These are phyloP conservation scores for Molanna angustata DNA, from an alignment of 2,888 invertebrate species.

Conservation along the genomic window DNA sequence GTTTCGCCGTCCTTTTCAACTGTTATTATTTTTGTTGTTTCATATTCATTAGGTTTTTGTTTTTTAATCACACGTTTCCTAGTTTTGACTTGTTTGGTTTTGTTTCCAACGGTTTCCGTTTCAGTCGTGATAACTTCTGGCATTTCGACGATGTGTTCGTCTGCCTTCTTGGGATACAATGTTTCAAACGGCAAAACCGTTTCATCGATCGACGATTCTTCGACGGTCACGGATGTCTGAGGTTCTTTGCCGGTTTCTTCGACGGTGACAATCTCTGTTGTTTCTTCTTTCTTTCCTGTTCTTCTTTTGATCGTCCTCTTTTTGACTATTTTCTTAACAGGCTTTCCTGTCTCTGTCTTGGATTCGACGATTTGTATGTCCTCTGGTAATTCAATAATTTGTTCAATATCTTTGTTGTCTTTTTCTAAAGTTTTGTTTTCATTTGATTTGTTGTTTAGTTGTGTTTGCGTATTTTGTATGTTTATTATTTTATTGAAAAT, in stretches of 20 bases:
- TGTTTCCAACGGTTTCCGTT: constrained; percentile 31
- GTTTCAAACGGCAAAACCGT: too few relatives aligned
- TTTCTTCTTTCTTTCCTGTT: constrained; percentile 35
- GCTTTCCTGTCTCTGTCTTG: constrained; percentile 5
- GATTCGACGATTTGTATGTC: constrained; percentile 9
- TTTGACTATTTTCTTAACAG: constrained; percentile 37
- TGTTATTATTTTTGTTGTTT: constrained; percentile 42
- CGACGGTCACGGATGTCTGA: constrained; percentile 39
- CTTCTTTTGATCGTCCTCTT: constrained; percentile 46
- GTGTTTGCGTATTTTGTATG: constrained; percentile 5
- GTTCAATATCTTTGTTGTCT: too few relatives aligned
- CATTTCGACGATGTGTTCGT: too few relatives aligned
- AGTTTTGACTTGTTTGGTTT: constrained; percentile 27
- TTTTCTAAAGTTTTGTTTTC: too few relatives aligned
- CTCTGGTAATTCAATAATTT: constrained; percentile 20
- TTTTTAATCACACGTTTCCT: constrained; percentile 35
- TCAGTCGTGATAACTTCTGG: constrained; percentile 33
- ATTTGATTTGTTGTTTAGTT: constrained; percentile 5
- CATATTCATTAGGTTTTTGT: constrained; percentile 37
- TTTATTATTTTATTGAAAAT: constrained; percentile 1
- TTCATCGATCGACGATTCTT: too few relatives aligned
- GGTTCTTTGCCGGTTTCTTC: constrained; percentile 36
- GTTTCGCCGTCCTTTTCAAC: neutral
- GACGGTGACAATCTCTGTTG: constrained; percentile 27
- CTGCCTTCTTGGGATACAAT: too few relatives aligned